phyloP scores from a whole-genome alignment of 2,113 vertebrate genomes.

The Stigmatopora nigra region DNA sequence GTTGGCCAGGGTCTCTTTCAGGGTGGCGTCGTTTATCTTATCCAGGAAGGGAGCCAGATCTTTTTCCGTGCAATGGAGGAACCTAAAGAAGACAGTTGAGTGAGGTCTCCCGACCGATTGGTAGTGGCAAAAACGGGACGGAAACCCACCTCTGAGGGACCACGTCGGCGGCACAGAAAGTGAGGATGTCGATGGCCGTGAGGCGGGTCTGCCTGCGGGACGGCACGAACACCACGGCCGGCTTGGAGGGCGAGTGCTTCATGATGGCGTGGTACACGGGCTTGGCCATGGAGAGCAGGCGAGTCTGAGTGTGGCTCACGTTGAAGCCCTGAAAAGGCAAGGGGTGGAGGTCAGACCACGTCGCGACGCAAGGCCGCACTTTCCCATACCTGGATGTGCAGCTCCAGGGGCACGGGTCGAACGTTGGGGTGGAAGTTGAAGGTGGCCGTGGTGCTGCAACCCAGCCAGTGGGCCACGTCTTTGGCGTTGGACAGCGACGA shows the following conservation, averaged over 20 bases:
- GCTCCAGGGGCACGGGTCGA: conserved; percentile 88
- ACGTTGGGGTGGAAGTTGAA: conserved; percentile 99
- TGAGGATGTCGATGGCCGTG: conserved; percentile 96
- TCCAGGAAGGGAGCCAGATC: conserved; percentile 87
- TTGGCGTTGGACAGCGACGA: conserved; percentile 95
- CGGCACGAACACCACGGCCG: conserved; percentile 89
- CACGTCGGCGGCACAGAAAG: conserved; percentile 89
- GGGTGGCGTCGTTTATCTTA: conserved; percentile 82
- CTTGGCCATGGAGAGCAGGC: conserved; percentile 95
- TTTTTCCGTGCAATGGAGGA: conserved; percentile 91
- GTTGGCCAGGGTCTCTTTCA: conserved; percentile 90
- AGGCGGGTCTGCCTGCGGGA: conserved; percentile 95
- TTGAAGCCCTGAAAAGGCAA: conserved; percentile 82
- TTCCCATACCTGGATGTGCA: conserved; percentile 88
- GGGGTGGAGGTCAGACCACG: not conserved
- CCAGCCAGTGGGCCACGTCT: conserved; percentile 97
- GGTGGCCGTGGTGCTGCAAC: conserved; percentile 92
- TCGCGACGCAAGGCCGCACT: too few relatives aligned
- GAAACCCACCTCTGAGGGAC: conserved; percentile 81
- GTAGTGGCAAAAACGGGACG: not conserved
- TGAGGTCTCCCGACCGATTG: not conserved
- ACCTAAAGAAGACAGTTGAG: conserved; percentile 66
- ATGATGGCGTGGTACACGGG: conserved; percentile 94
- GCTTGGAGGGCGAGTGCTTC: conserved; percentile 94
- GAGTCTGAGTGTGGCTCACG: conserved; percentile 95